A percentile compares a stretch with the other conserved stretches of the same genome.
These are phyloP conservation scores for Dasypogon diadema DNA, from an alignment of 2,888 invertebrate genomes.

Conservation along the genomic window DNA sequence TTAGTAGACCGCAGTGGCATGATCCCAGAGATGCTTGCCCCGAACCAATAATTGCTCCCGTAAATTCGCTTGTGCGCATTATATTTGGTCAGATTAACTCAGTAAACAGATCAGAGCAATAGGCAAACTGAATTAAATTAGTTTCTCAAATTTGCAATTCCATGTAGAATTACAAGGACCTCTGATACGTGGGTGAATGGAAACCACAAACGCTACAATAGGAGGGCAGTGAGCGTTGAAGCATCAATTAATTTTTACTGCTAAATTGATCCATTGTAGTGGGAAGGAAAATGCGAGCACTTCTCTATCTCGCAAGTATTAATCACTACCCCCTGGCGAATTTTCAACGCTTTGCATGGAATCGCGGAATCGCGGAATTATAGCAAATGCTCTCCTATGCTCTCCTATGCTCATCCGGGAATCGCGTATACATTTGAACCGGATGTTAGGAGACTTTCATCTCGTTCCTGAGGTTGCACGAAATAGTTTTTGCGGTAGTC, in stretches of 20 bases:
- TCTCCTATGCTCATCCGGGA: not conserved
- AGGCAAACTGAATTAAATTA: slow-evolving; percentile 20
- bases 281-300: not conserved
- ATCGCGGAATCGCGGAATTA: not conserved
- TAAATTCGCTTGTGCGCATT: not conserved
- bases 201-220: not conserved
- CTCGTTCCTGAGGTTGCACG: not conserved
- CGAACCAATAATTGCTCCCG: not conserved
- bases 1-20: slow-evolving; percentile 15
- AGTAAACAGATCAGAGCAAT: slow-evolving; percentile 23
- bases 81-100: slow-evolving; percentile 23
- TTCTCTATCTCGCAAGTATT: slow-evolving; percentile 1
- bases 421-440: not conserved
- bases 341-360: not conserved
- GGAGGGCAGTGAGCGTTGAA: not conserved
- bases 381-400: not conserved
- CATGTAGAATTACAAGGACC: not conserved
- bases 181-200: not conserved
- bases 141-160: slow-evolving; percentile 17
- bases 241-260: slow-evolving; percentile 20
- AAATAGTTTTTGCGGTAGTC: not conserved
- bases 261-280: slow-evolving; percentile 1
- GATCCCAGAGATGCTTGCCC: slow-evolving; percentile 3
- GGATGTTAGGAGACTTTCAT: not conserved
- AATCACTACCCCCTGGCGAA: not conserved